Percentiles rank a stretch among this genome's conserved stretches.
Conservation (phyloP, 2,113 vertebrate species). For the Amazona guildingii region DNA sequence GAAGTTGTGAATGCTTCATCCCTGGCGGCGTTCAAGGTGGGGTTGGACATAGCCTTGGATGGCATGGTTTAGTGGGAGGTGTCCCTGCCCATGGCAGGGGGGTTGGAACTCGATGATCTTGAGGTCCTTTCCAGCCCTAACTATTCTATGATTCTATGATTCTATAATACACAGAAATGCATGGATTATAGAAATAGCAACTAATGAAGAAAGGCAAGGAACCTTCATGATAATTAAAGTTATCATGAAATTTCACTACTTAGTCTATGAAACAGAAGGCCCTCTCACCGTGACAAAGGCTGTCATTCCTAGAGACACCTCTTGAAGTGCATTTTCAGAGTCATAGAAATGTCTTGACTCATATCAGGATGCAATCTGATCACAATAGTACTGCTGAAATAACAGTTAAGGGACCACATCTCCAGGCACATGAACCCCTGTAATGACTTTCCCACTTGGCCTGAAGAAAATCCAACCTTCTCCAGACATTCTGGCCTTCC, state of each 20-base stretch:
- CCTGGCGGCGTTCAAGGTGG: no score
- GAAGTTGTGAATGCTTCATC: no score
- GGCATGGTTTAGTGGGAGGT: no score
- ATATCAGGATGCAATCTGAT: not conserved
- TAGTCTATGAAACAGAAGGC: not conserved
- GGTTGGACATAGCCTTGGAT: no score
- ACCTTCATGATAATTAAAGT: not conserved
- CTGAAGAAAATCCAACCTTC: not conserved
- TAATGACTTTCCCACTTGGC: not conserved
- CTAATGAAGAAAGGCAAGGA: not conserved
- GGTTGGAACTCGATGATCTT: no score
- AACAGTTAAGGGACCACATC: not conserved
- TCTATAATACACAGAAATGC: not conserved
- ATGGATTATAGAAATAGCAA: not conserved
- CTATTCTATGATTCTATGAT: no score
- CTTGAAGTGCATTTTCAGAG: not conserved
- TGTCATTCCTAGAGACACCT: not conserved
- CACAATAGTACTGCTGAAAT: not conserved
- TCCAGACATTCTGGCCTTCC: not conserved
- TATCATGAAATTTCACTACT: not conserved
- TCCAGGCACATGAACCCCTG: not conserved
- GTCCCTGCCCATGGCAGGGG: no score
- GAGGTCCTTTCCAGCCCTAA: no score
- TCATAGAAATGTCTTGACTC: not conserved
- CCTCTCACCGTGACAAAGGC: not conserved